Evolutionary conservation across 2,113 vertebrate species (phyloP).

Genomic region (Centropus unirufus): DNA sequence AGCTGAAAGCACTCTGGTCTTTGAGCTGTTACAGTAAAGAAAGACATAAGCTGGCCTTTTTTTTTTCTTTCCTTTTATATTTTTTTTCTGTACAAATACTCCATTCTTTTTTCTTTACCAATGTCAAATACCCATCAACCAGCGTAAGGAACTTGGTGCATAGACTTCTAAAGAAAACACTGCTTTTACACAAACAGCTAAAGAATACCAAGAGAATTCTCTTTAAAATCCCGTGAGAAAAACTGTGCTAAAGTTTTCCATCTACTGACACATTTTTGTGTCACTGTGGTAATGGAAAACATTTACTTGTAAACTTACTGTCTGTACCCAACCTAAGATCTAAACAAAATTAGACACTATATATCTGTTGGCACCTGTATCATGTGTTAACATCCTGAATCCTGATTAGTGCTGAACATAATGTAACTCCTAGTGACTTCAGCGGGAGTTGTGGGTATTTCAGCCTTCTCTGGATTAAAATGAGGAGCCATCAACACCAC

Average conservation of each 20-base stretch:
- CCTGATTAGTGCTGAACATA: background rate
- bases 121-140: background rate
- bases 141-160: background rate
- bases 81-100: background rate
- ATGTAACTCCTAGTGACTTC: background rate
- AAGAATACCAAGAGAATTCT: background rate
- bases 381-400: background rate
- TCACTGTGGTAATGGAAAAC: background rate
- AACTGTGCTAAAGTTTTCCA: background rate
- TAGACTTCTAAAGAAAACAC: background rate
- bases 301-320: background rate
- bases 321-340: background rate
- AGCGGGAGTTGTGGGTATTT: background rate
- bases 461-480: conserved; percentile 10
- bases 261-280: background rate
- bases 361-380: background rate
- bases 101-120: background rate
- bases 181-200: background rate
- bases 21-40: background rate
- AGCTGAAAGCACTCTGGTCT: background rate
- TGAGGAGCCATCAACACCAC: background rate
- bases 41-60: background rate
- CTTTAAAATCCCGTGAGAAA: background rate
- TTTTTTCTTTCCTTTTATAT: background rate
- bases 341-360: background rate